These are phyloP conservation scores for Mizuhopecten yessoensis DNA, from an alignment of 1,140 invertebrate genomes.

Conservation along the genomic window DNA sequence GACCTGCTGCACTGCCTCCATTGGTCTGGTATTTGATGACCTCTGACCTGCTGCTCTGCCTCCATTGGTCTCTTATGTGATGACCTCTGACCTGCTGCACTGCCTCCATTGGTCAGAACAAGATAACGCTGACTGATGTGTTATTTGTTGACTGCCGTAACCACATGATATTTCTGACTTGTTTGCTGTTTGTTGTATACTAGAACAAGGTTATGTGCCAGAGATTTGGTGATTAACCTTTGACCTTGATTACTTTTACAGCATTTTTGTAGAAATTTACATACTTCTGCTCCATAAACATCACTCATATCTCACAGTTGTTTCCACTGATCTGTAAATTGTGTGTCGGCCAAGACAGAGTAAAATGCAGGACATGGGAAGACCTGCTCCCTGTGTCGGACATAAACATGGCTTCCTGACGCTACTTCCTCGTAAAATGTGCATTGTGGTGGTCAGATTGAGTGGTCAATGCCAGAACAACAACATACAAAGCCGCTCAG, in stretches of 20 bases:
- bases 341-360: not conserved
- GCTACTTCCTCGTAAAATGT: not conserved
- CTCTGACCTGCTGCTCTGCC: no score
- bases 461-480: constrained; percentile 31
- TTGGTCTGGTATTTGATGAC: no score
- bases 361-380: not conserved
- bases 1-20: no score
- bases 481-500: not conserved
- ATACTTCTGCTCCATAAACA: not conserved
- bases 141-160: no score
- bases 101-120: no score
- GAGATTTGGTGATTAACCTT: not conserved
- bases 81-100: no score
- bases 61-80: no score
- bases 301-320: not conserved
- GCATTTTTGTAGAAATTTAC: not conserved
- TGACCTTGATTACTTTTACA: not conserved
- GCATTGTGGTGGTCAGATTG: not conserved
- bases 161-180: no score
- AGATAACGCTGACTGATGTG: no score
- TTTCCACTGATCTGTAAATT: not conserved
- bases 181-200: no score
- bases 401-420: not conserved
- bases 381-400: not conserved
- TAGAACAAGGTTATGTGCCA: no score